Evolutionary conservation across 2,888 invertebrate genomes (phyloP), one percentile per base, ranked within the genome.

Genomic region (Pristionchus exspectatus): DNA sequence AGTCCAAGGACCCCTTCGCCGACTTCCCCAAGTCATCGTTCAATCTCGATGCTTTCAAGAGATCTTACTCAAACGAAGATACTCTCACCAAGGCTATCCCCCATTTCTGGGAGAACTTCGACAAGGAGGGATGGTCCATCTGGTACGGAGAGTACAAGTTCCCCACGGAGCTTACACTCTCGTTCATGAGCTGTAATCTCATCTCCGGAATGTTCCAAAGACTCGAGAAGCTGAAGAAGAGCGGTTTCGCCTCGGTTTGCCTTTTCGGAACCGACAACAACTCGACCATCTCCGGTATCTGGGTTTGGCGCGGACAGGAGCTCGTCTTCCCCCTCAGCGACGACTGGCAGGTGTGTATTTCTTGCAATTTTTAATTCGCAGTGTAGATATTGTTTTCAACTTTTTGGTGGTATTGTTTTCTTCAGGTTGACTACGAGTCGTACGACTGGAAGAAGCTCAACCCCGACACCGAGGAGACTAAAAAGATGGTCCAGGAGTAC

Each of bases 111-210:
- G 97, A 98, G 95, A 98, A 99, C 96, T 99, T 99, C 95, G 99
- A 99, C 96, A 96, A 97, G 14, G 97, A 98, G 95, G 96, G 98
- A 96, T 92, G 90, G 90, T 98, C 98, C 91, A 98, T 99, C 96
- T 99, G 99, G 99, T 97, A 96, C 92, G 97, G 98, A 88, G 98
- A 98, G 96, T 99, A 99, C 96, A 98, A 98, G 96, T 99, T 97
- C 96, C 97, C 97, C 91, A 96, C 98, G 90, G 98, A 99, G 95
- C 96, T 99, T 38, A 96, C 97, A 92, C 97, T 97, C 96, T 97
- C 97, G 81, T 99, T 98, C 96, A 99, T 99, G 99, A 98, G 98
- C 95, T 98, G 98, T 96, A 99, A 99, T 96, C 97, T 99, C 90
- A 98, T 99, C 95, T 97, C 97, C 91, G 98, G 99, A 93, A 98